Percentiles rank a stretch among this genome's conserved stretches.
Conservation (phyloP, 2,797 vertebrate genomes). For the Limosa lapponica region DNA sequence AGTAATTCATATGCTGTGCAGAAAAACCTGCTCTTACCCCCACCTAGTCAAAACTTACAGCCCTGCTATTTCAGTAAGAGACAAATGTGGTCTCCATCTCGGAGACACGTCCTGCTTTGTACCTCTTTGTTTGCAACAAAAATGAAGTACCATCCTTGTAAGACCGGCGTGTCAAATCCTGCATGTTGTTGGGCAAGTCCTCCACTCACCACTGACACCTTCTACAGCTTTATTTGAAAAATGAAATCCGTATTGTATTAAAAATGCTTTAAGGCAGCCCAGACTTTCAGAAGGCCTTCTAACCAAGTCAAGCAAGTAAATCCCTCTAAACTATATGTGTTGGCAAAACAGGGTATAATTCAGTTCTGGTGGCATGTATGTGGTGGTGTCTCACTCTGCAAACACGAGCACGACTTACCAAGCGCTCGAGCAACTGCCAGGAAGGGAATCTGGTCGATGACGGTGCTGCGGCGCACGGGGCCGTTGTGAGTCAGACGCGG, state of each 20-base stretch:
- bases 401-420: constrained; percentile 76
- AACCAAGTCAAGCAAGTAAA: neutral
- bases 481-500: constrained; percentile 93
- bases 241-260: accelerated
- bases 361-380: neutral
- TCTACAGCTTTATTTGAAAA: neutral
- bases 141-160: neutral
- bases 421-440: constrained; percentile 94
- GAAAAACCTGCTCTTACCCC: neutral
- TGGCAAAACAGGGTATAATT: accelerated
- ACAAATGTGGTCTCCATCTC: neutral
- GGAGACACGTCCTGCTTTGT: neutral
- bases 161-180: neutral
- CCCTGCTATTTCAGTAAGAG: neutral
- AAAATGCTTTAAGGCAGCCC: neutral
- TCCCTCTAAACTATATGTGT: accelerated
- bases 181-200: accelerated
- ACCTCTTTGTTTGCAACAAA: neutral
- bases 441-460: constrained; percentile 97
- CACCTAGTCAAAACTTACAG: neutral
- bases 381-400: neutral
- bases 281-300: neutral
- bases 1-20: neutral
- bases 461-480: constrained; percentile 93
- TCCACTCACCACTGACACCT: neutral